These are phyloP conservation scores for Cassiopea andromeda DNA, from an alignment of 30 jellyfish, hydroid and myxozoan genomes.

Conservation along the genomic window DNA sequence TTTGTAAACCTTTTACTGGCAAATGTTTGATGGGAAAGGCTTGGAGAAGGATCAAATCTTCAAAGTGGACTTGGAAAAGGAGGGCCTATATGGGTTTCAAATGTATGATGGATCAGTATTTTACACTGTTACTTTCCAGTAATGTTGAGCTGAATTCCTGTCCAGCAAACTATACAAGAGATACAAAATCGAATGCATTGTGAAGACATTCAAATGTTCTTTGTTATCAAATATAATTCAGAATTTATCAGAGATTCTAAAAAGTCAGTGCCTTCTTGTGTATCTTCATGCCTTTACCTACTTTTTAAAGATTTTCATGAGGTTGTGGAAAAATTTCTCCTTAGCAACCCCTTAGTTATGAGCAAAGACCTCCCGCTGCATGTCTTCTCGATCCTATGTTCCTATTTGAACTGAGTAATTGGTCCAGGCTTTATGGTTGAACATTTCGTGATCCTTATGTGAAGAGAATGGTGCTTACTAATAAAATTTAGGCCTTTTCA, in stretches of 20 bases:
- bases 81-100: not conserved
- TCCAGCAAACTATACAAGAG: not conserved
- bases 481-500: not conserved
- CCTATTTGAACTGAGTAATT: not conserved
- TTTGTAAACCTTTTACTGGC: not conserved
- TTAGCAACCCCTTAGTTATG: not conserved
- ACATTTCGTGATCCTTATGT: not conserved
- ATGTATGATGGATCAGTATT: not conserved
- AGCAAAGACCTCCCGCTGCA: not conserved
- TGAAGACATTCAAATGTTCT: constrained; percentile 2
- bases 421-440: not conserved
- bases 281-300: no score
- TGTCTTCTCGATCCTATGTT: not conserved
- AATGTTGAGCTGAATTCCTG: constrained; percentile 1
- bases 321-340: not conserved
- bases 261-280: no score
- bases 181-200: not conserved
- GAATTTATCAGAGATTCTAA: not conserved
- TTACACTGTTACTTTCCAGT: not conserved
- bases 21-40: not conserved
- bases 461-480: not conserved
- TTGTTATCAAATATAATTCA: no score
- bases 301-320: no score
- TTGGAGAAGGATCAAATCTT: not conserved
- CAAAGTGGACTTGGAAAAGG: constrained; percentile 5